Percentiles rank a stretch among this genome's conserved stretches.
These are phyloP conservation scores for Drosophila aff. DNA, from an alignment of 1,140 invertebrate species.

Conservation along the genomic window DNA sequence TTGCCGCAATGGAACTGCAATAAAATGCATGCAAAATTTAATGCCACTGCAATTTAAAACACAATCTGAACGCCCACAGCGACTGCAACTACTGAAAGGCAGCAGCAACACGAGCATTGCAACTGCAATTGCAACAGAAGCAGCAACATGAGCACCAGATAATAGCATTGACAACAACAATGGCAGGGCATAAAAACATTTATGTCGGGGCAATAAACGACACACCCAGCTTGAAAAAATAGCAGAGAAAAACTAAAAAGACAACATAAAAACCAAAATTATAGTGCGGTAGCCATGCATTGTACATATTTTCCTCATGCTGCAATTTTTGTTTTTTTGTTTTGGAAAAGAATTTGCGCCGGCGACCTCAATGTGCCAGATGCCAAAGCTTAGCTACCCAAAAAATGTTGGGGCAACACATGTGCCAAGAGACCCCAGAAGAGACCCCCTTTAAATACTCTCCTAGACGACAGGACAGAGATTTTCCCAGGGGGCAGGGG, in stretches of 20 bases:
- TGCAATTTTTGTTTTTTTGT: slow-evolving; percentile 14
- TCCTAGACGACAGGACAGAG: slow-evolving; percentile 12
- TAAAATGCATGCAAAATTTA: slow-evolving; percentile 67
- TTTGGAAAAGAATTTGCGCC: slow-evolving; percentile 51
- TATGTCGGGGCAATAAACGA: slow-evolving; percentile 64
- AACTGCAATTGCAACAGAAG: slow-evolving; percentile 22
- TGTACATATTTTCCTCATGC: slow-evolving; percentile 55
- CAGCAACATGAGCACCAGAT: slow-evolving; percentile 24
- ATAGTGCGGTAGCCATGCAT: slow-evolving; percentile 60
- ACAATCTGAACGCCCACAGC: slow-evolving; percentile 55
- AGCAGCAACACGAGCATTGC: slow-evolving; percentile 8
- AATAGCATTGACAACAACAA: slow-evolving; percentile 24
- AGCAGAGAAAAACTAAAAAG: slow-evolving; percentile 21
- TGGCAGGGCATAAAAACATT: slow-evolving; percentile 55
- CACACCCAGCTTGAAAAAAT: slow-evolving; percentile 48
- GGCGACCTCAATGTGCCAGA: slow-evolving; percentile 55
- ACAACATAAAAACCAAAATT: slow-evolving; percentile 56
- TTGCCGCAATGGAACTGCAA: slow-evolving; percentile 39
- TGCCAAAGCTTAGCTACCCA: slow-evolving; percentile 45
- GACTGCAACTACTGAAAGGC: slow-evolving; percentile 3
- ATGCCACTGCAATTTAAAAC: slow-evolving; percentile 62
- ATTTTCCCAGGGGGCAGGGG: background rate
- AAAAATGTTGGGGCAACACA: slow-evolving; percentile 41
- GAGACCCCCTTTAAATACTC: slow-evolving; percentile 32
- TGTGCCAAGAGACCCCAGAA: slow-evolving; percentile 40